Evolutionary conservation across 2,888 invertebrate genomes (phyloP).

Genomic region (Thymelicus acteon): DNA sequence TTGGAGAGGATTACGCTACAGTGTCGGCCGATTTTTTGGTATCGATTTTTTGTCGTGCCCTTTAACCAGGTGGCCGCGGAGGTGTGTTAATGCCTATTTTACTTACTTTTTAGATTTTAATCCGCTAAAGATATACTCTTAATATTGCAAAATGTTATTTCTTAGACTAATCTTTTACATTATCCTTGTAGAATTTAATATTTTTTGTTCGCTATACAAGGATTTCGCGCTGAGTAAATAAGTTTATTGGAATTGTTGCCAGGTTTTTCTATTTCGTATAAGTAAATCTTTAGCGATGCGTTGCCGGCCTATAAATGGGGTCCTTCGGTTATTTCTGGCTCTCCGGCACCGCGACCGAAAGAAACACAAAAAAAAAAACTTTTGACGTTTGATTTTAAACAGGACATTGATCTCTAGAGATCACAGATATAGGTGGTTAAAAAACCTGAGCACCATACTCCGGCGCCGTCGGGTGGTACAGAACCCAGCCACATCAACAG

Average conservation of each 20-base stretch:
- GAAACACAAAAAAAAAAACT: too few species aligned
- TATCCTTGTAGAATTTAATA: not conserved
- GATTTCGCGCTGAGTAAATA: not conserved
- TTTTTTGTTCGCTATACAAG: not conserved
- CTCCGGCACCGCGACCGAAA: too few species aligned
- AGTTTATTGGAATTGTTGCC: not conserved
- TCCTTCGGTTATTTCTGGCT: too few species aligned
- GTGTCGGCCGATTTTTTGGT: constrained; percentile 65
- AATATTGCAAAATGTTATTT: constrained; percentile 42
- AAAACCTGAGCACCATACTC: too few species aligned
- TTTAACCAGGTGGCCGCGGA: constrained; percentile 70
- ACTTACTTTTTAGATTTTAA: constrained; percentile 63
- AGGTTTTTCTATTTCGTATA: too few species aligned
- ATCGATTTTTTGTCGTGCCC: constrained; percentile 56
- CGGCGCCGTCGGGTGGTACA: too few species aligned
- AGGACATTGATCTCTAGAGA: too few species aligned
- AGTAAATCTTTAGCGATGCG: too few species aligned
- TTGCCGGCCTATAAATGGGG: too few species aligned
- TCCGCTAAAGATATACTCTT: constrained; percentile 64
- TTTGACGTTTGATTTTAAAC: too few species aligned
- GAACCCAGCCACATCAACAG: too few species aligned
- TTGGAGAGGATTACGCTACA: constrained; percentile 76
- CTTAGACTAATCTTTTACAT: not conserved
- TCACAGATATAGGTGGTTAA: too few species aligned
- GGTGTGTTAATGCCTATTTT: constrained; percentile 78